Evolutionary conservation across 2,113 vertebrate genomes (phyloP), one percentile per base, ranked within the genome.

Genomic region (Lophura nycthemera): DNA sequence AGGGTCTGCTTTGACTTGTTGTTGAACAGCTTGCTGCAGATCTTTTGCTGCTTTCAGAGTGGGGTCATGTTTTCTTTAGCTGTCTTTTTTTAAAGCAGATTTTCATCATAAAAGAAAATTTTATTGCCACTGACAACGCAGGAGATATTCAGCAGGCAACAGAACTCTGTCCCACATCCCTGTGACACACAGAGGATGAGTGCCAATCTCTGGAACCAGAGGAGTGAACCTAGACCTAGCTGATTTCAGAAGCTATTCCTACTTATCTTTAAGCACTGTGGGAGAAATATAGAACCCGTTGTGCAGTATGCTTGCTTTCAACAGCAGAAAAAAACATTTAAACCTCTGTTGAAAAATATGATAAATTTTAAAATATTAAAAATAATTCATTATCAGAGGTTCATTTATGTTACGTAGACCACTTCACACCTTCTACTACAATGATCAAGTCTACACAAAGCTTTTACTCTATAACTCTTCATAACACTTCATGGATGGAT

Each of bases 81-180:
- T 91, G 47, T 65, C 78, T 90, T 52, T 82, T 64, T 96, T 88
- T 74, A 57, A 88, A 88, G 61, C 42, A 14, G 32, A 13, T 90
- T 88, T 96, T 83, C 77, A 88, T 81, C 90, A 90, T 16, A 52
- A n/a, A 67, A 89, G 63, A 27, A 21, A 71, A 14, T 63, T 40
- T 86, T 91, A 38, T 34, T 77, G 86, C 32, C 72, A 27, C 76
- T 67, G 90, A 8, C 71, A 74, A 11, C 36, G 32, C 7, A 4
- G 79, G 69, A 89, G 83, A 43, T 4, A 10, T 24, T 57, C 80
- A 71, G 80, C 61, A 74, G 79, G 86, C 34, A 54, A 2, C 64
- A 90, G 36, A 91, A 54, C 43, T 65, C 54, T 71, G 72, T 75
- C 56, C 71, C 0, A 0, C 2, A 25, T 52, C 67, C 67, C 73